Evolutionary conservation across 2,888 invertebrate species (phyloP).

Genomic region (Watsonalla binaria): DNA sequence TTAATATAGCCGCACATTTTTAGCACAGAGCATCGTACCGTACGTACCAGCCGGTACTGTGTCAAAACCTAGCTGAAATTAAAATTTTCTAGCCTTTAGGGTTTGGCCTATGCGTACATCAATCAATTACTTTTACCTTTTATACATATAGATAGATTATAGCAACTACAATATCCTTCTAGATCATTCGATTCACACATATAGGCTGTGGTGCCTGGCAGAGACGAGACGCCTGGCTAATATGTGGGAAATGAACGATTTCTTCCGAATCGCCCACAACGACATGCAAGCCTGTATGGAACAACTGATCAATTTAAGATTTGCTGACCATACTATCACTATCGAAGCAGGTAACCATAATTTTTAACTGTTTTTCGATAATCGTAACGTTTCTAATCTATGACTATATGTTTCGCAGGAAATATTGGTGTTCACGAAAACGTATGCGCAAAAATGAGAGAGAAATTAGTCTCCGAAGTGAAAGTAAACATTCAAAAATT

Average conservation of each 20-base stretch:
- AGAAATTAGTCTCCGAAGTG: slow-evolving; percentile 88
- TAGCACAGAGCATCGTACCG: too few relatives aligned
- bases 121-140: neutral
- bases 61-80: too few relatives aligned
- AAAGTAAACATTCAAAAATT: slow-evolving; percentile 85
- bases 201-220: slow-evolving; percentile 86
- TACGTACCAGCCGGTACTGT: too few relatives aligned
- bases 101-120: too few relatives aligned
- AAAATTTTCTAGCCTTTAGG: too few relatives aligned
- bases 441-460: slow-evolving; percentile 89
- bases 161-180: slow-evolving; percentile 8
- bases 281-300: slow-evolving; percentile 81
- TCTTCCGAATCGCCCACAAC: slow-evolving; percentile 83
- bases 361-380: neutral
- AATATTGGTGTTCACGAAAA: slow-evolving; percentile 86
- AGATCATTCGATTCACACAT: slow-evolving; percentile 90
- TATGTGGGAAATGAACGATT: slow-evolving; percentile 86
- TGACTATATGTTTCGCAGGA: slow-evolving; percentile 41
- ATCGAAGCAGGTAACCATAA: slow-evolving; percentile 66
- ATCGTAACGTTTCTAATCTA: neutral
- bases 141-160: too few relatives aligned
- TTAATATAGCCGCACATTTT: too few relatives aligned
- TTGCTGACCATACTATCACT: slow-evolving; percentile 79
- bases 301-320: slow-evolving; percentile 75
- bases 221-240: slow-evolving; percentile 85